Conservation (phyloP, 2,113 vertebrate species). For the Leucopternis melanops region DNA sequence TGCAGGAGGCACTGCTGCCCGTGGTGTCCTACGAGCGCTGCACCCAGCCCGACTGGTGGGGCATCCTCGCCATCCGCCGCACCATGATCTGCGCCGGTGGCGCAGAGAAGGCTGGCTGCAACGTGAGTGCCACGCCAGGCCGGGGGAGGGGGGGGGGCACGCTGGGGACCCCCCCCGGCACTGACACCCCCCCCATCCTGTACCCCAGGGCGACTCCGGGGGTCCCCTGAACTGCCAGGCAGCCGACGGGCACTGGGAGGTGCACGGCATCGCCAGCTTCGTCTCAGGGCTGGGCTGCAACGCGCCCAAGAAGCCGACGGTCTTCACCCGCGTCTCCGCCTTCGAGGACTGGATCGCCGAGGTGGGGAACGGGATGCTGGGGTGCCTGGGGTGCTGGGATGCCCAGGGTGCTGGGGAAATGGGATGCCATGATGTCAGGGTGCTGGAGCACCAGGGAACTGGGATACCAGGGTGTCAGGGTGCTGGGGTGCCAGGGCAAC, state of each 20-base stretch:
- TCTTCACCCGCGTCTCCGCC: not conserved
- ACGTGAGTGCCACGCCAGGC: accelerated
- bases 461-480: no score
- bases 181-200: not conserved
- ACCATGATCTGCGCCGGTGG: conserved; percentile 9
- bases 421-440: not conserved
- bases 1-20: conserved; percentile 16
- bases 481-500: not conserved
- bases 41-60: conserved; percentile 23
- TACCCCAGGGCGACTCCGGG: not conserved
- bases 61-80: not conserved
- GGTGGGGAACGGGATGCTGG: not conserved
- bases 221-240: conserved; percentile 40
- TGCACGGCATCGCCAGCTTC: conserved; percentile 7
- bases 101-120: not conserved
- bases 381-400: not conserved
- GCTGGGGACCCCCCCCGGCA: accelerated
- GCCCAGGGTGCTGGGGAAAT: no score
- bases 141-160: accelerated
- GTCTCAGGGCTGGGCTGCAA: not conserved
- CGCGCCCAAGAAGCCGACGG: not conserved
- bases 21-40: not conserved
- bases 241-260: not conserved
- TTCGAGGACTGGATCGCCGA: not conserved
- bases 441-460: not conserved